These are phyloP conservation scores for Callyntrura guangdongensis DNA, from an alignment of 2,888 invertebrate genomes.

Conservation along the genomic window DNA sequence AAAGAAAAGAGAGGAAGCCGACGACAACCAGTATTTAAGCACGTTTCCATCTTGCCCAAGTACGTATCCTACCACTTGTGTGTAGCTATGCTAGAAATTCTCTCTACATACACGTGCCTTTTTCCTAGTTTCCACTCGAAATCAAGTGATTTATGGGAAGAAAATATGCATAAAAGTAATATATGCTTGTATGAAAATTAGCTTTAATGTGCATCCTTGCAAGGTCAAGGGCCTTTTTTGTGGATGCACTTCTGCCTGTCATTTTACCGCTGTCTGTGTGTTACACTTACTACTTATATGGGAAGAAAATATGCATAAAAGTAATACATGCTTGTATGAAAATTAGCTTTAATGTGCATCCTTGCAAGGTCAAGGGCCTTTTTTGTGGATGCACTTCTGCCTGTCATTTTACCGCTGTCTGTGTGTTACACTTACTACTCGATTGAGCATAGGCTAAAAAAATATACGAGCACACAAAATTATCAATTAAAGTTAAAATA, in stretches of 20 bases:
- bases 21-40: neutral
- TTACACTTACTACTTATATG: too few species aligned
- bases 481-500: slow-evolving; percentile 58
- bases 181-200: slow-evolving; percentile 75
- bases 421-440: too few species aligned
- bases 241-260: neutral
- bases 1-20: neutral
- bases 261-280: too few species aligned
- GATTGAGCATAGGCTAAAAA: neutral
- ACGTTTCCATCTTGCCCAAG: neutral
- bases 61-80: too few species aligned
- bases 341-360: slow-evolving; percentile 69
- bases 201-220: slow-evolving; percentile 70
- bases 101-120: slow-evolving; percentile 54
- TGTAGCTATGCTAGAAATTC: neutral
- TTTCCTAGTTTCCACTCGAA: slow-evolving; percentile 63
- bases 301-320: slow-evolving; percentile 56
- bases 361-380: slow-evolving; percentile 79
- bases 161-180: slow-evolving; percentile 57
- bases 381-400: slow-evolving; percentile 19
- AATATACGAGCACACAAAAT: slow-evolving; percentile 25
- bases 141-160: slow-evolving; percentile 73
- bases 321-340: slow-evolving; percentile 67
- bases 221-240: slow-evolving; percentile 77
- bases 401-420: neutral